Percentiles rank a stretch among this genome's conserved stretches.
phyloP scores from a whole-genome alignment of 2,797 vertebrate genomes.

The Glyptemys insculpta region DNA sequence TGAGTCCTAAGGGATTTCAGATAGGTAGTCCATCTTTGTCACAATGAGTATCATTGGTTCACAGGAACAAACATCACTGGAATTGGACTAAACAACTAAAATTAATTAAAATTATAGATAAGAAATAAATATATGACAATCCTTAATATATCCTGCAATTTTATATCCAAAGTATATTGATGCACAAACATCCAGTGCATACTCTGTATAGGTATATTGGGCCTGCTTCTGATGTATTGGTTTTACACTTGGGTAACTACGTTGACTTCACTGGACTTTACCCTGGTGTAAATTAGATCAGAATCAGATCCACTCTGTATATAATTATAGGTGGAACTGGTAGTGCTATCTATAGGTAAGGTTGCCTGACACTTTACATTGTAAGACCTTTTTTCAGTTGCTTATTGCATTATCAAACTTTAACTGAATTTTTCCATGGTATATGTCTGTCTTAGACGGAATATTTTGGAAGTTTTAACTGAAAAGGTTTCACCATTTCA shows the following conservation, averaged over 20 bases:
- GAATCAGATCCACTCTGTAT: background rate
- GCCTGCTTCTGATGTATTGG: background rate
- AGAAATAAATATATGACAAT: slow-evolving; percentile 73
- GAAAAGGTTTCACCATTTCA: slow-evolving; percentile 10
- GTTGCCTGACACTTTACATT: background rate
- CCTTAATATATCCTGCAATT: slow-evolving; percentile 38
- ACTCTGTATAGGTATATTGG: background rate
- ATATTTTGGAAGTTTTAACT: background rate
- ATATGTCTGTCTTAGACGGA: background rate
- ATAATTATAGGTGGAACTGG: background rate
- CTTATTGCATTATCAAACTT: background rate
- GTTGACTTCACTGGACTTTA: background rate
- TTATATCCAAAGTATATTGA: slow-evolving; percentile 22
- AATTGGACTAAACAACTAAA: slow-evolving; percentile 79
- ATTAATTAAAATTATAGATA: slow-evolving; percentile 78
- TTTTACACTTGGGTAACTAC: background rate
- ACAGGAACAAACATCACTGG: slow-evolving; percentile 79
- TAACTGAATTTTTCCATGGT: background rate
- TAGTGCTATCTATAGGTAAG: background rate
- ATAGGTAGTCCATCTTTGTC: slow-evolving; percentile 96
- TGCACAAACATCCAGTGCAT: slow-evolving; percentile 33
- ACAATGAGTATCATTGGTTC: slow-evolving; percentile 82
- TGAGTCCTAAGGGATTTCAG: slow-evolving; percentile 90
- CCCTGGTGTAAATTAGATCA: background rate
- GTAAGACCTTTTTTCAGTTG: background rate